phyloP scores from a whole-genome alignment of 2,113 vertebrate species.

The Peromyscus polionotus region DNA sequence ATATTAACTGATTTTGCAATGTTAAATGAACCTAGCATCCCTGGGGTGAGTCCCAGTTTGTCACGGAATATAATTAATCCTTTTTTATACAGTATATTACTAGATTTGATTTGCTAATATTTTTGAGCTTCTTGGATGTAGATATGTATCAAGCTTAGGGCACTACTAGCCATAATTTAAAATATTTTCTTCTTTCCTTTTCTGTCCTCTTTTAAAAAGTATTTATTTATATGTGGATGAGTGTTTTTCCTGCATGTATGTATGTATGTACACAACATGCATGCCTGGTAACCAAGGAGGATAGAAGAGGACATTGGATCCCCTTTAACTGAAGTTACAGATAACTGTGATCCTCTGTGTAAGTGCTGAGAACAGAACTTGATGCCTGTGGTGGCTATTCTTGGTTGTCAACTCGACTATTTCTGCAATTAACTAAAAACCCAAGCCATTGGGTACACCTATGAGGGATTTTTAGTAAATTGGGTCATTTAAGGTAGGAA shows the following conservation, averaged over 20 bases:
- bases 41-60: not conserved
- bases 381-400: not conserved
- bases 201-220: not conserved
- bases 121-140: not conserved
- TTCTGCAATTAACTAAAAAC: not conserved
- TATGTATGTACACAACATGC: not conserved
- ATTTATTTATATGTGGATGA: not conserved
- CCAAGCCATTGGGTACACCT: not conserved
- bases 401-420: not conserved
- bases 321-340: not conserved
- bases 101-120: slow-evolving; percentile 38
- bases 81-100: not conserved
- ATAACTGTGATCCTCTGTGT: not conserved
- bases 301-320: not conserved
- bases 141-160: slow-evolving; percentile 20
- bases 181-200: slow-evolving; percentile 31
- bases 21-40: slow-evolving; percentile 44
- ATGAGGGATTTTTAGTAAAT: not conserved
- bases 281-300: not conserved
- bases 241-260: not conserved
- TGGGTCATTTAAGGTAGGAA: not conserved
- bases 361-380: not conserved
- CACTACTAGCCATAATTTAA: not conserved
- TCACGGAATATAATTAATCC: slow-evolving; percentile 2
- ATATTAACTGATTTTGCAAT: slow-evolving; percentile 19